phyloP scores from a whole-genome alignment of 2,888 invertebrate species.

The Heliconius ethilla region DNA sequence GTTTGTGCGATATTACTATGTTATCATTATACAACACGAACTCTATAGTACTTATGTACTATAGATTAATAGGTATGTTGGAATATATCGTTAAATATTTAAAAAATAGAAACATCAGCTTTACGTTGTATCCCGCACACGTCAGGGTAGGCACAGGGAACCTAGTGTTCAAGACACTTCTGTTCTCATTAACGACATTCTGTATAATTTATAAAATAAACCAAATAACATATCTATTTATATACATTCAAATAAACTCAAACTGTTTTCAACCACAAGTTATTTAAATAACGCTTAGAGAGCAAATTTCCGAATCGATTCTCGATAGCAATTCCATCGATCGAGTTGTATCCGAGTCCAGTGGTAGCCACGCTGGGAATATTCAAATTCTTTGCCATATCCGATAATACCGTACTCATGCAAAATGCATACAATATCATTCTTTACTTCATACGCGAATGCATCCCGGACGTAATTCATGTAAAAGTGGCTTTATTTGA shows the following conservation, averaged over 20 bases:
- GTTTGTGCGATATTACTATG: too few relatives aligned
- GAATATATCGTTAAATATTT: too few relatives aligned
- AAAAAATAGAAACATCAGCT: too few relatives aligned
- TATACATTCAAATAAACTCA: neutral
- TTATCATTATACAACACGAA: too few relatives aligned
- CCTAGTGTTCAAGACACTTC: too few relatives aligned
- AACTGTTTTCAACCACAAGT: neutral
- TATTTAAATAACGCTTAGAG: constrained; percentile 11
- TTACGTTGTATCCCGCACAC: too few relatives aligned
- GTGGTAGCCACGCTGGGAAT: constrained; percentile 60
- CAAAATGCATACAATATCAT: constrained; percentile 81
- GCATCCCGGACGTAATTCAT: constrained; percentile 74
- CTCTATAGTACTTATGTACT: too few relatives aligned
- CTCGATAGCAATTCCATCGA: constrained; percentile 23
- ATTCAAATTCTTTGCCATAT: constrained; percentile 77
- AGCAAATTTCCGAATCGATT: constrained; percentile 5
- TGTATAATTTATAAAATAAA: neutral
- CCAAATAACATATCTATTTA: neutral
- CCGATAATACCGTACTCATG: constrained; percentile 78
- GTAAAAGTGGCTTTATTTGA: constrained; percentile 76
- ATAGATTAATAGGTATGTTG: too few relatives aligned
- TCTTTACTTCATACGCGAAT: constrained; percentile 76
- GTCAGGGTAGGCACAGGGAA: too few relatives aligned
- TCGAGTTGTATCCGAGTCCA: constrained; percentile 42
- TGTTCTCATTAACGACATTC: too few relatives aligned